Evolutionary conservation across 2,113 vertebrate genomes (phyloP).

Genomic region (Microtus montanus): DNA sequence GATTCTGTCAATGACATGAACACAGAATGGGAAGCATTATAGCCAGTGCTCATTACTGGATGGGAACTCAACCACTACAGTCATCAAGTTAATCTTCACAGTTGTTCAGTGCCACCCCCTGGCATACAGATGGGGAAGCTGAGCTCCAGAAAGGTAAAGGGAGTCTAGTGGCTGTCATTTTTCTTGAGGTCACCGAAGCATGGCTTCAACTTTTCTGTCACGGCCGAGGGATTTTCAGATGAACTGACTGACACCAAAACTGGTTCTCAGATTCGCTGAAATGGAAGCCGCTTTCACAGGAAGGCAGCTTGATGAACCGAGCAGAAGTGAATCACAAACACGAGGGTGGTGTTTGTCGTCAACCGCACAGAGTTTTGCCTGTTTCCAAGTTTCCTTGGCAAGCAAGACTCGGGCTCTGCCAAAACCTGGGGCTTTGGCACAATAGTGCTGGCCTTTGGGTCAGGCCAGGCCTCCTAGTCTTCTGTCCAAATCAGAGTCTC

Average conservation of each 20-base stretch:
- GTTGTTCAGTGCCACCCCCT: not conserved
- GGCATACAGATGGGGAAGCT: not conserved
- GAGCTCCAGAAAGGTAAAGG: not conserved
- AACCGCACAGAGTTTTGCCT: slow-evolving; percentile 60
- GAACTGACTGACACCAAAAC: slow-evolving; percentile 14
- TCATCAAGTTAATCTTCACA: not conserved
- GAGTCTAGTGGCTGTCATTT: not conserved
- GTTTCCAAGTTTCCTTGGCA: slow-evolving; percentile 63
- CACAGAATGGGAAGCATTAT: not conserved
- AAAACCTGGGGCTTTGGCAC: slow-evolving; percentile 66
- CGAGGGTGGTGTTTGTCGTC: slow-evolving; percentile 70
- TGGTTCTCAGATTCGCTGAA: not conserved
- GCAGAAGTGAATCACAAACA: slow-evolving; percentile 74
- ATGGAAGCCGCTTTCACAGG: slow-evolving; percentile 35
- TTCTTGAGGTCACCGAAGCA: not conserved
- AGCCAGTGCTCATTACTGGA: not conserved
- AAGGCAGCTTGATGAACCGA: slow-evolving; percentile 38
- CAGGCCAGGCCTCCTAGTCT: slow-evolving; percentile 31
- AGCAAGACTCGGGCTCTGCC: slow-evolving; percentile 20
- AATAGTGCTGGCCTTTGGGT: slow-evolving; percentile 23
- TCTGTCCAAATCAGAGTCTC: slow-evolving; percentile 31
- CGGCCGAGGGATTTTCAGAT: not conserved
- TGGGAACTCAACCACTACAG: not conserved
- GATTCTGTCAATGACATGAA: not conserved
- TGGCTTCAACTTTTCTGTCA: not conserved